Evolutionary conservation across 2,797 vertebrate species (phyloP), one percentile per base, ranked within the genome.

Genomic region (Prionace glauca): DNA sequence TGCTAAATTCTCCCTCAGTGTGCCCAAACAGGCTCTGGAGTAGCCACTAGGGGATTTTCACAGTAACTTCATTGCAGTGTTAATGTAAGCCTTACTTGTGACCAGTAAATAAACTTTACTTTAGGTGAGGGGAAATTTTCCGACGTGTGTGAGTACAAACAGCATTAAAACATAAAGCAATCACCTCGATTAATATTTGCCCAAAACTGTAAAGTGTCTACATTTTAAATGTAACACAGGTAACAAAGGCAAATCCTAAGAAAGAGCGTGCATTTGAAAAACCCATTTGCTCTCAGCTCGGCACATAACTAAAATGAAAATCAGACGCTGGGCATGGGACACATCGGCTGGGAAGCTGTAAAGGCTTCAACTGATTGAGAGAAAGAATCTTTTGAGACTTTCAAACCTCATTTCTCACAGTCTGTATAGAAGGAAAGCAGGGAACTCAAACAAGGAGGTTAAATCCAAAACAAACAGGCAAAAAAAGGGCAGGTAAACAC

Each of bases 391-490:
- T 95, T 95, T 95, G 93, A 95, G 93, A 95, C 71, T 74, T 72
- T 56, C 93, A 95, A 74, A 95, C 71, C 69, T 95, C 24, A 71
- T 95, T 95, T 87, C 81, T 95, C 69, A 88, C 65, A 90, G 95
- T 88, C 87, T 95, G 62, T 86, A 84, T 69, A 84, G 65, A 71
- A 95, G 71, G 87, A 90, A 88, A 65, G 65, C 65, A 95, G 87
- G 29, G 81, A 88, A 74, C 69, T 95, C 87, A 95, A 95, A 91
- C 95, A 95, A 67, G 86, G 95, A 95, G 62, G 45, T 87, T 88
- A 95, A 95, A 95, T 72, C 87, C 95, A 91, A 95, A 91, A 69
- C 71, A 95, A 95, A 95, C 95, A 95, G 86, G 86, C 69, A 74
- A 56, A 92, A 88, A 92, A 60, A 69, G 45, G 95, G 90, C 67